A percentile compares a stretch with the other conserved stretches of the same genome.
Evolutionary conservation across 2,797 vertebrate genomes (phyloP).

Genomic region (Melanotaenia parkinsoni): DNA sequence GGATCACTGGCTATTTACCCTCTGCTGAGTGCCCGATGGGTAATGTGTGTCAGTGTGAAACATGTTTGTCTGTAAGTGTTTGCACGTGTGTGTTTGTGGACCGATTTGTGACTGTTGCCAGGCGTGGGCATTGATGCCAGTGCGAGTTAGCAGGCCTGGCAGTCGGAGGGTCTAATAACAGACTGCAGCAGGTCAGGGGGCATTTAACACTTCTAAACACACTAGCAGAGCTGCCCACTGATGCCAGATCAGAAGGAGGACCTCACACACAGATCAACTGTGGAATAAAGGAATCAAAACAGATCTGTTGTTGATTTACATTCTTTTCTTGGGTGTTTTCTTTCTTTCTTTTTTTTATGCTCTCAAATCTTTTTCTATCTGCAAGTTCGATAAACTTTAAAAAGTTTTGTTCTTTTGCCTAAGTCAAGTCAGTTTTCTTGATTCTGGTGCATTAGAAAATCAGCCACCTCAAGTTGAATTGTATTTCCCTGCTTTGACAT

Average conservation of each 20-base stretch:
- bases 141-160: conserved; percentile 63
- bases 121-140: conserved; percentile 62
- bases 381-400: conserved; percentile 19
- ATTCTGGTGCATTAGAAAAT: background rate
- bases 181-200: conserved; percentile 77
- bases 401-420: background rate
- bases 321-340: conserved; percentile 13
- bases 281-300: conserved; percentile 20
- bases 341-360: background rate
- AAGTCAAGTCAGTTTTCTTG: conserved; percentile 13
- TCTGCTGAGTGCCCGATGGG: conserved; percentile 43
- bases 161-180: conserved; percentile 72
- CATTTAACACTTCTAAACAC: conserved; percentile 78
- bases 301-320: conserved; percentile 34
- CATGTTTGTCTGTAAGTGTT: conserved; percentile 39
- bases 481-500: background rate
- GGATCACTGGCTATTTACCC: conserved; percentile 66
- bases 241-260: conserved; percentile 63
- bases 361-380: background rate
- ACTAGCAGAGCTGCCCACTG: conserved; percentile 62
- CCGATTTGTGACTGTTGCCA: conserved; percentile 50
- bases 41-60: conserved; percentile 9
- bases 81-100: conserved; percentile 51
- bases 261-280: conserved; percentile 60
- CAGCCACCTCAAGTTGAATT: background rate